Percentiles rank a stretch among this genome's conserved stretches.
These are phyloP conservation scores for Dasysyrphus tricinctus DNA, from an alignment of 2,888 invertebrate genomes.

Conservation along the genomic window DNA sequence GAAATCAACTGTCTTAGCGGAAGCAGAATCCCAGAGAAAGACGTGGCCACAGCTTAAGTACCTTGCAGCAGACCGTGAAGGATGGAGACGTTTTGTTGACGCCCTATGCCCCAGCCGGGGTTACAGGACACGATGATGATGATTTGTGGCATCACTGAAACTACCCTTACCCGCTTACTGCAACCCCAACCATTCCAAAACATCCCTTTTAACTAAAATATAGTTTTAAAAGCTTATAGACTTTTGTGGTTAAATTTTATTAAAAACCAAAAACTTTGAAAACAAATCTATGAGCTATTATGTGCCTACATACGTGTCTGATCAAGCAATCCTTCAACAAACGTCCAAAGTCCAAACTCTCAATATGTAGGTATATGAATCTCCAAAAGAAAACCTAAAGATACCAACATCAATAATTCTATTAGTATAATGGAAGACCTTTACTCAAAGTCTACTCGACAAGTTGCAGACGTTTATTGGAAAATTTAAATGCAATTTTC, in stretches of 20 bases:
- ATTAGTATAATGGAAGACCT: constrained; percentile 42
- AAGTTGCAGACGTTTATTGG: constrained; percentile 48
- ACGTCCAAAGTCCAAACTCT: neutral
- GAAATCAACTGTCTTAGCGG: no score
- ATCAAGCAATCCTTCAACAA: neutral
- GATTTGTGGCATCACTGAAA: no score
- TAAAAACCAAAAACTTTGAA: neutral
- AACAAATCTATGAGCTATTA: neutral
- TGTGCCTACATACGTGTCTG: neutral
- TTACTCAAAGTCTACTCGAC: constrained; percentile 28
- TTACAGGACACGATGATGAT: no score
- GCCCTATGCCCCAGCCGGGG: no score
- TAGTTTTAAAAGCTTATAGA: neutral
- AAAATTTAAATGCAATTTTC: constrained; percentile 63
- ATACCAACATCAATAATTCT: constrained; percentile 43
- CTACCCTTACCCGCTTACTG: no score
- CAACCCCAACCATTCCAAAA: no score
- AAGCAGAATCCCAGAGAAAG: no score
- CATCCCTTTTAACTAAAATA: no score
- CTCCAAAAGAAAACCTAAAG: neutral
- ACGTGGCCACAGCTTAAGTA: no score
- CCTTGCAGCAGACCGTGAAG: no score
- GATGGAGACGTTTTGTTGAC: no score
- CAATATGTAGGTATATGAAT: no score
- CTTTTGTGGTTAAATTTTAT: neutral